These are phyloP conservation scores for Neodiprion lecontei DNA, from an alignment of 1,140 invertebrate genomes.

Conservation along the genomic window DNA sequence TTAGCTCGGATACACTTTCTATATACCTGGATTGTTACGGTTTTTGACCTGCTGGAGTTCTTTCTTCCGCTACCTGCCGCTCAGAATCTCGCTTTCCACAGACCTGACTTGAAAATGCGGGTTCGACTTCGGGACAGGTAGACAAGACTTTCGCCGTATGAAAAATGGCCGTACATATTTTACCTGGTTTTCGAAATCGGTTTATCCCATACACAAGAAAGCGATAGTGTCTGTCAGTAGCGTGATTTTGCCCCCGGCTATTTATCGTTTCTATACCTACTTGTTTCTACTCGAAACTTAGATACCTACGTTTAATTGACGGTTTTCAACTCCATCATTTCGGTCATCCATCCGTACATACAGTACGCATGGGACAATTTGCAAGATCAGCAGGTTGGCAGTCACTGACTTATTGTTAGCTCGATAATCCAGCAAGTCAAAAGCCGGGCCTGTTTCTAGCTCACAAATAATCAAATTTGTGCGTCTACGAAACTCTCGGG, in stretches of 20 bases:
- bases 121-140: conserved; percentile 15
- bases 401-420: no score
- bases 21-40: conserved; percentile 21
- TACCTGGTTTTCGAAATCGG: conserved; percentile 20
- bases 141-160: conserved; percentile 39
- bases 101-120: conserved; percentile 9
- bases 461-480: background rate
- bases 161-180: conserved; percentile 46
- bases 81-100: background rate
- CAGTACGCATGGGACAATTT: no score
- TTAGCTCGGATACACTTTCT: conserved; percentile 16
- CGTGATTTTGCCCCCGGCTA: no score
- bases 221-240: no score
- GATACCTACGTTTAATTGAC: no score
- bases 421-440: background rate
- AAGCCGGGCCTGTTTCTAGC: background rate
- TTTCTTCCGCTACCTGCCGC: background rate
- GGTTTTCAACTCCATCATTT: no score
- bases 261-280: no score
- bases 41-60: conserved; percentile 28
- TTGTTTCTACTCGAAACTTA: no score
- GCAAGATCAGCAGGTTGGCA: no score
- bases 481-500: background rate
- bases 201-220: no score
- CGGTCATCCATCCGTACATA: no score